Evolutionary conservation across 2,888 invertebrate species (phyloP), one percentile per base, ranked within the genome.

Genomic region (Calameuta idolon): DNA sequence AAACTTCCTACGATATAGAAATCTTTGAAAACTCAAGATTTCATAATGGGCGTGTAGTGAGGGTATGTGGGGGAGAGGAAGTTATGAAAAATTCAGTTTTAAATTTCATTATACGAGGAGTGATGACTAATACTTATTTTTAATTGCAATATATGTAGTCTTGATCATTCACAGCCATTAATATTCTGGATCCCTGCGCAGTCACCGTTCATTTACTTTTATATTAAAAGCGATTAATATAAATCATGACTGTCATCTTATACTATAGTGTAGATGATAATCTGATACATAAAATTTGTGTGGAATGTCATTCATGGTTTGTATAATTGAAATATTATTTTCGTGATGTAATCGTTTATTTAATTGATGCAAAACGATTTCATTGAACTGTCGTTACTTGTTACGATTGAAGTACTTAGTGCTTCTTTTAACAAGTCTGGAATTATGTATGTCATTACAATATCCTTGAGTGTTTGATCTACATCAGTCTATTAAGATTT

Each of bases 391-490:
- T 55, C 23, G 0, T 23, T 23, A 40, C 40, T 15, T 9, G 23
- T 55, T 9, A 55, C 55, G 55, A 55, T 55, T 55, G 15, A 5
- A 15, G 40, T 40, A 55, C 55, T 55, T 55, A 2, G 23, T 55
- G 9, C 2, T 9, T 55, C 23, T 35, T 55, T 77, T 77, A 55
- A 77, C 33, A 74, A 55, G n/a, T 68, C 11, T 76, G 33, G 9
- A 12, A 37, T 37, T 37, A 37, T 12, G 12, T 37, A 12, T 37
- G 12, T 37, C 11, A 37, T 37, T 37, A 37, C 12, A 12, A 37
- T 37, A 37, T 37, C 37, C 37, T 37, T 37, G 37, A 37, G 37
- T 12, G 3, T 37, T 37, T 37, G 37, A 37, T 37, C 35, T 37
- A 37, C 37, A 12, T 12, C 12, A 37, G 12, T 37, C 12, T 37